phyloP scores from a whole-genome alignment of 2,888 invertebrate species.

The Syrphus vitripennis region DNA sequence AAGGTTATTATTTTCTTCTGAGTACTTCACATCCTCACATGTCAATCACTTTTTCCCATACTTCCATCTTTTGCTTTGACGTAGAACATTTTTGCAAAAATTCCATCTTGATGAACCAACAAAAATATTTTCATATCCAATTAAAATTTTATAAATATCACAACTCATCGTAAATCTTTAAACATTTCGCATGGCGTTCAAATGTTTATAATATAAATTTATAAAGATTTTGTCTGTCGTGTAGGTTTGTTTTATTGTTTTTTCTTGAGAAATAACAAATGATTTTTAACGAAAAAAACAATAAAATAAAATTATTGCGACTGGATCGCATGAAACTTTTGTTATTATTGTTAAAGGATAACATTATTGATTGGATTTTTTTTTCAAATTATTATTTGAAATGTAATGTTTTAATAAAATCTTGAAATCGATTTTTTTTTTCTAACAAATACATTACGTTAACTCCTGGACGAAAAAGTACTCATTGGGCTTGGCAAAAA shows the following conservation, averaged over 20 bases:
- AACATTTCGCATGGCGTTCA: not conserved
- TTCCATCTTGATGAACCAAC: not conserved
- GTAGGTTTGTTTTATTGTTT: not conserved
- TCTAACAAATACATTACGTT: too few relatives aligned
- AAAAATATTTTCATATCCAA: not conserved
- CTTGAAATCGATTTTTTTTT: too few relatives aligned
- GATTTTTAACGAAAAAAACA: too few relatives aligned
- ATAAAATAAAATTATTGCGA: too few relatives aligned
- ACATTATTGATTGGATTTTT: too few relatives aligned
- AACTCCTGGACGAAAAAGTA: too few relatives aligned
- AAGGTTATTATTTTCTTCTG: not conserved
- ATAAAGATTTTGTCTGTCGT: not conserved
- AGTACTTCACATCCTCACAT: not conserved
- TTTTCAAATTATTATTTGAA: too few relatives aligned
- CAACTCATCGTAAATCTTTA: not conserved
- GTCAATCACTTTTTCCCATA: not conserved
- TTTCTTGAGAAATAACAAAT: too few relatives aligned
- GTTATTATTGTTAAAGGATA: too few relatives aligned
- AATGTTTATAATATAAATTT: not conserved
- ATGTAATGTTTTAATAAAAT: too few relatives aligned
- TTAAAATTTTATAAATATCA: slow-evolving; percentile 1
- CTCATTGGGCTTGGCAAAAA: too few relatives aligned
- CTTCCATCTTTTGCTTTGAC: not conserved
- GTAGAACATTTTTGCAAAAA: not conserved
- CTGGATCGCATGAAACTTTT: too few relatives aligned